Conservation (phyloP, 2,888 invertebrate species). For the Carterocephalus palaemon region DNA sequence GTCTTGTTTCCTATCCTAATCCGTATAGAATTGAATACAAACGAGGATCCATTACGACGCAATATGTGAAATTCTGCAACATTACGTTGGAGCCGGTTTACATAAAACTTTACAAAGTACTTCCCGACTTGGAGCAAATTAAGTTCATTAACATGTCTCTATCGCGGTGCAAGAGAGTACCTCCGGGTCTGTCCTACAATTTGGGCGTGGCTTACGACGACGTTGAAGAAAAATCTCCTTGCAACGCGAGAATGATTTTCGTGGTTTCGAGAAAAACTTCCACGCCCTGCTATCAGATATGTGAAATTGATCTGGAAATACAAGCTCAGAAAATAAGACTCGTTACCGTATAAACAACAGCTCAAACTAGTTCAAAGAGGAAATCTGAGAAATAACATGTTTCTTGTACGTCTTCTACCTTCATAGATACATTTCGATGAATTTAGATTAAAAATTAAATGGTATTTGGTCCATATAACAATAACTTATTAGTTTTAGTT, state of each 20-base stretch:
- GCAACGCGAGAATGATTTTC: slow-evolving; percentile 59
- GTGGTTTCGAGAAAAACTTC: slow-evolving; percentile 63
- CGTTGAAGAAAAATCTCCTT: slow-evolving; percentile 52
- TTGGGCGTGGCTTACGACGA: slow-evolving; percentile 62
- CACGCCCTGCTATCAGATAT: slow-evolving; percentile 68
- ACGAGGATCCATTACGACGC: slow-evolving; percentile 53
- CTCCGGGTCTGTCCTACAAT: slow-evolving; percentile 62
- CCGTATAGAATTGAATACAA: slow-evolving; percentile 55
- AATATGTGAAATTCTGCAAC: slow-evolving; percentile 61
- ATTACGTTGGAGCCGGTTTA: slow-evolving; percentile 61
- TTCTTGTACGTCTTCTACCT: neutral
- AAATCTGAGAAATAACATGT: neutral
- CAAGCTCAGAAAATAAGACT: slow-evolving; percentile 47
- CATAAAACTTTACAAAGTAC: slow-evolving; percentile 59
- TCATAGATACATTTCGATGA: slow-evolving; percentile 5
- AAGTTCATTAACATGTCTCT: slow-evolving; percentile 60
- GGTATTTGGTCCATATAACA: no score
- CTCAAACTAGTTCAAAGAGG: neutral
- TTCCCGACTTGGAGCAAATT: slow-evolving; percentile 61
- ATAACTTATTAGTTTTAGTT: no score
- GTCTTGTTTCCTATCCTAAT: slow-evolving; percentile 58
- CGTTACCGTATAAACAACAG: slow-evolving; percentile 16
- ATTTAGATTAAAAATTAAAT: slow-evolving; percentile 13
- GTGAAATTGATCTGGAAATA: slow-evolving; percentile 61
- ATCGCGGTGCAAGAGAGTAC: slow-evolving; percentile 59